These are phyloP conservation scores for Eudemis profundana DNA, from an alignment of 2,888 invertebrate genomes.

Conservation along the genomic window DNA sequence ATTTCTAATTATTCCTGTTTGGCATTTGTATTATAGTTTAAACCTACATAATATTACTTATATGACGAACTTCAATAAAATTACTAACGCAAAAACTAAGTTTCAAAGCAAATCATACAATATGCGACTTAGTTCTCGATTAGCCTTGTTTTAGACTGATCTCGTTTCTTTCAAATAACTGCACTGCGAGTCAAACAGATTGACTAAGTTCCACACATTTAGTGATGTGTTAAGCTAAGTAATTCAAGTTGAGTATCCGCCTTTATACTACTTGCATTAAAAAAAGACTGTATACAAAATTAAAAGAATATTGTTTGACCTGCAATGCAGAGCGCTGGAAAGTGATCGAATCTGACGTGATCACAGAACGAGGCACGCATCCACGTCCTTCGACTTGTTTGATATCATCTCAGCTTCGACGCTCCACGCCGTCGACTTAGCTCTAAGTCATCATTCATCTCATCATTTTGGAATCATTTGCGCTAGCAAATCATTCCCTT, in stretches of 20 bases:
- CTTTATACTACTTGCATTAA: not conserved
- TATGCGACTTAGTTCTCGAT: not conserved
- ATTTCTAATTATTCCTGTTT: slow-evolving; percentile 14
- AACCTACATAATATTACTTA: no score
- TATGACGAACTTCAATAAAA: not conserved
- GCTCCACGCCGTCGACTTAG: slow-evolving; percentile 43
- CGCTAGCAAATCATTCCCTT: slow-evolving; percentile 39
- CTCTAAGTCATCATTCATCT: slow-evolving; percentile 62
- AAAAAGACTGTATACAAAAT: not conserved
- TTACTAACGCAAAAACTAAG: not conserved
- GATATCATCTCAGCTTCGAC: slow-evolving; percentile 49
- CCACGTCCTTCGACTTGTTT: slow-evolving; percentile 6
- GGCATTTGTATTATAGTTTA: not conserved
- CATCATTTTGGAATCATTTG: slow-evolving; percentile 56
- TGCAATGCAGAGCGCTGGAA: slow-evolving; percentile 28
- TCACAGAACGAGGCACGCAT: not conserved
- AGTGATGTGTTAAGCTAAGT: no score
- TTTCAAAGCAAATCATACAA: not conserved
- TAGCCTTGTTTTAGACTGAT: slow-evolving; percentile 2
- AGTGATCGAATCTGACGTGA: slow-evolving; percentile 47
- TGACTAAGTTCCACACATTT: no score
- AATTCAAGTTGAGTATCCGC: no score
- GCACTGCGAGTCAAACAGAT: slow-evolving; percentile 16
- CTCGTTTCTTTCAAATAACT: not conserved
- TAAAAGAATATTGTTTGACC: not conserved